A percentile compares a stretch with the other conserved stretches of the same genome.
Conservation (phyloP, 2,888 invertebrate species). For the Nymphalis polychloros region DNA sequence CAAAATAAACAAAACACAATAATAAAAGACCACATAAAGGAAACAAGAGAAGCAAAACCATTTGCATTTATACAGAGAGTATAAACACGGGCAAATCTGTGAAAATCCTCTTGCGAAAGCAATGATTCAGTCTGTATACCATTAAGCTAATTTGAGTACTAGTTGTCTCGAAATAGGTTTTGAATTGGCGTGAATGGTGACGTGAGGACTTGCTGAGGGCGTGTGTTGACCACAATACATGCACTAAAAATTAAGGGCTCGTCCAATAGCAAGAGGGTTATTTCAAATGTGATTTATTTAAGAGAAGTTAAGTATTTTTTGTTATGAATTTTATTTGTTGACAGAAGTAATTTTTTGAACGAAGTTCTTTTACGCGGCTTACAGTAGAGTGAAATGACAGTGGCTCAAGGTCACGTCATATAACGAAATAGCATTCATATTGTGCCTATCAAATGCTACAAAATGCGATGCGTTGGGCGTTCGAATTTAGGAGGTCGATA, state of each 20-base stretch:
- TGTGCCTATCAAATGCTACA: too few relatives aligned
- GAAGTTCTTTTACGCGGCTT: too few relatives aligned
- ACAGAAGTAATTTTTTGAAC: too few relatives aligned
- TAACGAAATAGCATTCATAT: too few relatives aligned
- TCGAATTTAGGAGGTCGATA: too few relatives aligned
- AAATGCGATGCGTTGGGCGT: too few relatives aligned
- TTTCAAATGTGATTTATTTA: background rate
- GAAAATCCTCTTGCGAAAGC: slow-evolving; percentile 22
- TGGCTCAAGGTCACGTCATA: too few relatives aligned
- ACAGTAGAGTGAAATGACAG: too few relatives aligned
- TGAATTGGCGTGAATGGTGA: slow-evolving; percentile 10
- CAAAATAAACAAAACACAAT: slow-evolving; percentile 3
- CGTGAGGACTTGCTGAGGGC: slow-evolving; percentile 10
- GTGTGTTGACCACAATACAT: slow-evolving; percentile 36
- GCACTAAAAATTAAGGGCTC: slow-evolving; percentile 26
- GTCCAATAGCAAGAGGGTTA: background rate
- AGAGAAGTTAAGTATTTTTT: background rate
- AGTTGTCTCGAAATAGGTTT: background rate
- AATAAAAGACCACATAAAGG: background rate
- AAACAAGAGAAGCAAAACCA: slow-evolving; percentile 15
- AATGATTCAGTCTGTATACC: slow-evolving; percentile 4
- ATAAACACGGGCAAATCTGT: slow-evolving; percentile 28
- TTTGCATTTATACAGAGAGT: slow-evolving; percentile 26
- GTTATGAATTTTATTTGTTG: background rate
- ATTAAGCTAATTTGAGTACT: slow-evolving; percentile 11